phyloP scores from a whole-genome alignment of 2,113 vertebrate species.

The Heloderma charlesbogerti region DNA sequence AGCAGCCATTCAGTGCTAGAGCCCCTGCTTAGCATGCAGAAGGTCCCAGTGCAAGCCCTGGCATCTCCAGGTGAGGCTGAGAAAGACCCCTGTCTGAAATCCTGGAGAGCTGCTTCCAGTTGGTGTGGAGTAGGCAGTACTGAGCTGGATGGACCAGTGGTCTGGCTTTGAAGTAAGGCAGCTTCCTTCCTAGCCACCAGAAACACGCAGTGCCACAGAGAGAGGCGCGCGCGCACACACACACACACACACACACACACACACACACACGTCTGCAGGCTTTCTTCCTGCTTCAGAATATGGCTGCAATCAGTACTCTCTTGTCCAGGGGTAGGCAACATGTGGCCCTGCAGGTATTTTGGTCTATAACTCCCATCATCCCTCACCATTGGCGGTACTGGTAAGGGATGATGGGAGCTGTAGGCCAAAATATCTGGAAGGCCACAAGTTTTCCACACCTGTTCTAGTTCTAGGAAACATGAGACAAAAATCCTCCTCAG shows the following conservation, averaged over 20 bases:
- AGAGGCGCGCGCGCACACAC: not conserved
- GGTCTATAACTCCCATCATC: too few species aligned
- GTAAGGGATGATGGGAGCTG: too few species aligned
- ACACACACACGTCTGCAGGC: not conserved
- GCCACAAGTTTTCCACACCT: too few species aligned
- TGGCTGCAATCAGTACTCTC: not conserved
- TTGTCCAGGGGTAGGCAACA: too few species aligned
- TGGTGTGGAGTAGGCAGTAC: not conserved
- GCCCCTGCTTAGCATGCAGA: not conserved
- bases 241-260: not conserved
- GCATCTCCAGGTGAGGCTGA: not conserved
- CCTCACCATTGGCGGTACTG: too few species aligned
- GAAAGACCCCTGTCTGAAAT: not conserved
- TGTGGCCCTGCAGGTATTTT: too few species aligned
- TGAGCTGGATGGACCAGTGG: not conserved
- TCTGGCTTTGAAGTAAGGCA: not conserved
- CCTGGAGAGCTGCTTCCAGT: not conserved
- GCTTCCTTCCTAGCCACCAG: not conserved
- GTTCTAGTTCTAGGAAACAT: not conserved
- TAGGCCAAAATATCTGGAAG: too few species aligned
- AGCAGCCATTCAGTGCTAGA: not conserved
- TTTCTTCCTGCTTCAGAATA: not conserved
- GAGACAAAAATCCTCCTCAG: not conserved
- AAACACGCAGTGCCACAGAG: too few species aligned
- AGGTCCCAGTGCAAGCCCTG: not conserved